Evolutionary conservation across 2,113 vertebrate species (phyloP), one percentile per base, ranked within the genome.

Genomic region (Alligator sinensis): DNA sequence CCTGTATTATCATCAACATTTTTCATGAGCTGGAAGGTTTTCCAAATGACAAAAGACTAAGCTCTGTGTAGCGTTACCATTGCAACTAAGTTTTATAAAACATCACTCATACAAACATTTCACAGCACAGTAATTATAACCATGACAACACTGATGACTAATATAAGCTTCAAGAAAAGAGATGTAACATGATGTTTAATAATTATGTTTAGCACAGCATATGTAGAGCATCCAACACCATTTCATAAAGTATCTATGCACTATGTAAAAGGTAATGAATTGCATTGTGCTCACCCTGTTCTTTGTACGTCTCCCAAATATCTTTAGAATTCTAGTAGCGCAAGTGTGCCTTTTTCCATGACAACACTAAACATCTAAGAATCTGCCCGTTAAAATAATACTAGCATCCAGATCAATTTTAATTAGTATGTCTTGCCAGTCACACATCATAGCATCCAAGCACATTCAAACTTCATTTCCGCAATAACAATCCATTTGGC

Each of bases 81-180:
- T 90, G 87, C 19, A 17, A n/a, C 22, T 62, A 11, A 59, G 66
- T 78, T 72, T 54, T 68, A 57, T 14, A 34, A n/a, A 61, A 74
- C 91, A 80, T 82, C 22, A 83, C 10, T 70, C 34, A 38, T 11
- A 80, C 22, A 58, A 90, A 93, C 54, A 77, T 68, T 80, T 91
- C 81, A 68, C 30, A 90, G 72, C n/a, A 75, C 60, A 93, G 66
- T 88, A 91, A 1, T 57, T 80, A 94, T 25, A 92, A 80, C 84
- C 91, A 94, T 63, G 62, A 91, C 60, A 96, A 93, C 90, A 84
- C 84, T 74, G 62, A 28, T 7, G 64, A 88, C 79, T 58, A 93
- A 57, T 22, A 1, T 15, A 74, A 95, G 79, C 78, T 95, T 90
- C 55, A 34, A 16, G 83, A 34, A 72, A 72, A 38, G 68, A 38